phyloP scores from a whole-genome alignment of 2,888 invertebrate species.

The Clepsis dumicolana region DNA sequence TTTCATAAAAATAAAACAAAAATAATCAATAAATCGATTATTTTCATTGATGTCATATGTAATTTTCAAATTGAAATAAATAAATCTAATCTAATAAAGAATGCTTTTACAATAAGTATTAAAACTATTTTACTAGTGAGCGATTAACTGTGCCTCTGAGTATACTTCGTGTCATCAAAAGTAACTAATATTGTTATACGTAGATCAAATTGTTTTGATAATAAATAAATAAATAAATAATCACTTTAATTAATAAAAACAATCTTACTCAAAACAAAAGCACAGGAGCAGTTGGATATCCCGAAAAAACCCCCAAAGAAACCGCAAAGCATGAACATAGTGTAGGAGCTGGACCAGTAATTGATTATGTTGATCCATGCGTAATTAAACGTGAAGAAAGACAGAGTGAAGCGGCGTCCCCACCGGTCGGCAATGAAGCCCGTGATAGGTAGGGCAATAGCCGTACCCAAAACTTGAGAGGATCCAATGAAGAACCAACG shows the following conservation, averaged over 20 bases:
- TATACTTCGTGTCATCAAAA: no score
- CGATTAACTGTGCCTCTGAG: no score
- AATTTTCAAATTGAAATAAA: no score
- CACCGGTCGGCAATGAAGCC: slow-evolving; percentile 17
- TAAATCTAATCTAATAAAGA: no score
- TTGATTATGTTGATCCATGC: not conserved
- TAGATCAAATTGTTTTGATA: no score
- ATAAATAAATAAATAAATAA: no score
- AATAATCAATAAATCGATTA: no score
- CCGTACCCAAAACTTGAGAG: not conserved
- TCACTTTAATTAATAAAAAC: not conserved
- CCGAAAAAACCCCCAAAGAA: slow-evolving; percentile 3
- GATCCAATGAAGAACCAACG: slow-evolving; percentile 6
- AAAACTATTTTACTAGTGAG: no score
- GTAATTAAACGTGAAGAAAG: not conserved
- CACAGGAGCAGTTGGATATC: not conserved
- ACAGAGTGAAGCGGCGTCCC: slow-evolving; percentile 11
- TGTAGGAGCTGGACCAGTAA: not conserved
- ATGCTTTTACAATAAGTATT: no score
- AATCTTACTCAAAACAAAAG: slow-evolving; percentile 10
- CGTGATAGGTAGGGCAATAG: not conserved
- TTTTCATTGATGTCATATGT: no score
- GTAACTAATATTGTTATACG: no score
- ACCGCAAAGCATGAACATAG: not conserved
- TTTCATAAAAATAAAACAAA: no score